These are phyloP conservation scores for Falco concolor DNA, from an alignment of 2,797 vertebrate species.

Conservation along the genomic window DNA sequence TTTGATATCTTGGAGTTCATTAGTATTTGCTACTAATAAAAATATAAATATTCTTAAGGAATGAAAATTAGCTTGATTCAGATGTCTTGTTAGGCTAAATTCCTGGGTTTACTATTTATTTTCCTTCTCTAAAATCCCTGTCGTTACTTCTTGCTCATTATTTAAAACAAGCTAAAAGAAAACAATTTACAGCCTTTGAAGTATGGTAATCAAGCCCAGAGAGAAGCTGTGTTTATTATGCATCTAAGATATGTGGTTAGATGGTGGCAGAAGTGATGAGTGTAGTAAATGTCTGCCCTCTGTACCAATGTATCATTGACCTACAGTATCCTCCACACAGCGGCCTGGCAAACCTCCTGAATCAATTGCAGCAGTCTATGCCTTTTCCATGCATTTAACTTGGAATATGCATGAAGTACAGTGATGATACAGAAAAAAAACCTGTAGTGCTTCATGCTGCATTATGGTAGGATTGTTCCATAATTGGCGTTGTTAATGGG, in stretches of 20 bases:
- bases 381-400: conserved; percentile 4
- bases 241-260: background rate
- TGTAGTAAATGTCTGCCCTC: background rate
- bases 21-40: background rate
- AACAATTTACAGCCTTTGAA: background rate
- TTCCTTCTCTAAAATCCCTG: background rate
- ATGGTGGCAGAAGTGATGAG: background rate
- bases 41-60: background rate
- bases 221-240: background rate
- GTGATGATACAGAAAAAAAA: background rate
- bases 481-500: conserved; percentile 3
- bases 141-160: background rate
- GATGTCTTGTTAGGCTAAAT: background rate
- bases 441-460: background rate
- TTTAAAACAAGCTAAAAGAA: background rate
- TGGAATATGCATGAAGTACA: conserved; percentile 5
- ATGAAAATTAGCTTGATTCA: background rate
- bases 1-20: background rate
- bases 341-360: background rate
- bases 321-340: background rate
- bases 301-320: background rate
- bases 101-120: background rate
- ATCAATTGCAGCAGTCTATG: background rate
- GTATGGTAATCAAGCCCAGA: background rate
- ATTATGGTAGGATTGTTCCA: conserved; percentile 14